phyloP scores from a whole-genome alignment of 2,888 invertebrate species.

The Loripinus fragilis region DNA sequence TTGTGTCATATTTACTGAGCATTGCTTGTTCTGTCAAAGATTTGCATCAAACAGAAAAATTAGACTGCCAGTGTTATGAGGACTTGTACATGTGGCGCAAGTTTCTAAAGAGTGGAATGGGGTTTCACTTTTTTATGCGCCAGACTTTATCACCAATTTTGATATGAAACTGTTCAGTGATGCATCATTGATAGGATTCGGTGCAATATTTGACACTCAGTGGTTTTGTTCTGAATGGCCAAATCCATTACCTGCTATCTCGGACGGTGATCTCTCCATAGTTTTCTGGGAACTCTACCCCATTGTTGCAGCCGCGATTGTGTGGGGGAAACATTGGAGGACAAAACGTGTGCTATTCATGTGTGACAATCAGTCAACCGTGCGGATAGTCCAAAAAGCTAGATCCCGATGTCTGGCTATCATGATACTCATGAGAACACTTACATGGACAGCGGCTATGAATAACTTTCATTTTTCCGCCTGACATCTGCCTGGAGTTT shows the following conservation, averaged over 20 bases:
- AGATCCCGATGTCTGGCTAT: too few species aligned
- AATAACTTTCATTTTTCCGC: not conserved
- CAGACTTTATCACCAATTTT: not conserved
- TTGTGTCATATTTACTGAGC: conserved; percentile 26
- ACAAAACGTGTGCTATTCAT: conserved; percentile 13
- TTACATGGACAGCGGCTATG: too few species aligned
- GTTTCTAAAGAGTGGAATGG: conserved; percentile 34
- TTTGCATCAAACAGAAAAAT: conserved; percentile 21
- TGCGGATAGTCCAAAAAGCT: too few species aligned
- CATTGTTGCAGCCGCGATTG: conserved; percentile 35
- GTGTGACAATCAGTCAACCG: too few species aligned
- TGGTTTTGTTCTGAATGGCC: conserved; percentile 37
- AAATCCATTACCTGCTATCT: not conserved
- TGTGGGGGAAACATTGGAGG: conserved; percentile 26
- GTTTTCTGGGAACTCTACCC: conserved; percentile 37
- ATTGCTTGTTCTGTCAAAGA: conserved; percentile 25
- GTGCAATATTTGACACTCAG: conserved; percentile 32
- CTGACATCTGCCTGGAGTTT: not conserved
- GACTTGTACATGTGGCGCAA: conserved; percentile 30
- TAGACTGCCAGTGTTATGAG: conserved; percentile 16
- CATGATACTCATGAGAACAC: too few species aligned
- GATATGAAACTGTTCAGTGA: conserved; percentile 30
- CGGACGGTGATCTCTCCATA: too few species aligned
- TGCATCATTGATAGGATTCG: conserved; percentile 34
- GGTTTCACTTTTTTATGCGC: conserved; percentile 19